Percentiles rank a stretch among this genome's conserved stretches.
phyloP scores from a whole-genome alignment of 1,140 invertebrate genomes.

The Lordiphosa collinella region DNA sequence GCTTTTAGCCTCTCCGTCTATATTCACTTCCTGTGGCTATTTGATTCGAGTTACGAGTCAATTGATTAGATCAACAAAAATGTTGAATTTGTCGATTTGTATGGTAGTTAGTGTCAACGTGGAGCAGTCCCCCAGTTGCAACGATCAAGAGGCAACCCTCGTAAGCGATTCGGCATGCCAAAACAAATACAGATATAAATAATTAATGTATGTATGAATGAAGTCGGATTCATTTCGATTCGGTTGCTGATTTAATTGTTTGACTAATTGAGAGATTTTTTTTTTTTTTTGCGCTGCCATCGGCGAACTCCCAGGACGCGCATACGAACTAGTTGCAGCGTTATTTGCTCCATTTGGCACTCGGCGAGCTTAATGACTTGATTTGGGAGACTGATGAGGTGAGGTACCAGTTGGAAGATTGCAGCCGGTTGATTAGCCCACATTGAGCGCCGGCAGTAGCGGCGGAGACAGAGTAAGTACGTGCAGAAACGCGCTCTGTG shows the following conservation, averaged over 20 bases:
- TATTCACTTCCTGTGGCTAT: too few species aligned
- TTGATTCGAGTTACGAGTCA: too few species aligned
- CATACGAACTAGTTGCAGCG: conserved; percentile 48
- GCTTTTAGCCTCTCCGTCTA: too few species aligned
- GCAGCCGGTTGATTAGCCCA: conserved; percentile 55
- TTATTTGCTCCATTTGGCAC: conserved; percentile 76
- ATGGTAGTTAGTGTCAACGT: too few species aligned
- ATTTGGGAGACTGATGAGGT: conserved; percentile 68
- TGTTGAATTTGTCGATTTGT: not conserved
- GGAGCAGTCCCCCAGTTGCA: too few species aligned
- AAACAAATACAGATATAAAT: conserved; percentile 28
- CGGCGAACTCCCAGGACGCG: conserved; percentile 64
- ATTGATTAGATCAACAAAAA: not conserved
- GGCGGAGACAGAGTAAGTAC: conserved; percentile 32
- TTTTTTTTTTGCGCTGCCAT: conserved; percentile 30
- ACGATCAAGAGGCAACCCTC: too few species aligned
- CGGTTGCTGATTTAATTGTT: conserved; percentile 79
- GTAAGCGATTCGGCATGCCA: not conserved
- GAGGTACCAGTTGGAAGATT: conserved; percentile 34
- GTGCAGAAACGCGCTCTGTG: conserved; percentile 51
- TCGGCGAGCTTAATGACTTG: conserved; percentile 72
- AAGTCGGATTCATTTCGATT: conserved; percentile 51
- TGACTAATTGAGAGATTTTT: conserved; percentile 80
- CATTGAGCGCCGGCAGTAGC: conserved; percentile 6
- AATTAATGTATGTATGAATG: conserved; percentile 40